Evolutionary conservation across 2,888 invertebrate species (phyloP), one percentile per base, ranked within the genome.

Genomic region (Limenitis arthemis): DNA sequence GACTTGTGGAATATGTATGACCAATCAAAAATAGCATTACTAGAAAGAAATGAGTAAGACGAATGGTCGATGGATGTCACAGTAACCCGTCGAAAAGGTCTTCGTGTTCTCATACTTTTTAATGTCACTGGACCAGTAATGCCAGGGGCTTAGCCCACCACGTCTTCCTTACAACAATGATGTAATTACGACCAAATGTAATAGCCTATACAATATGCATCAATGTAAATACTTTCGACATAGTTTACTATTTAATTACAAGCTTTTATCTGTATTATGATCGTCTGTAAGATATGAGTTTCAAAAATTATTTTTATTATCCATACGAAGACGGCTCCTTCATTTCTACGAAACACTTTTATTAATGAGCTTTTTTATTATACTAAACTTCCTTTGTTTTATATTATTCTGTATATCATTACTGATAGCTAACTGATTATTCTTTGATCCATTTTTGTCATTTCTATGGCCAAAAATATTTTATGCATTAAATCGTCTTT

Each of bases 41-140:
- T 29, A 47, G 42, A 58, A 12, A 44, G 51, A 58, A 46, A 47
- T 55, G 50, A 49, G 49, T 55, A 58, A 61, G 62, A 63, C 58
- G 67, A 73, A 77, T 73, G 61, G 57, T 51, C 62, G 61, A 65
- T 67, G 62, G 72, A 69, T 77, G 76, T 76, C 79, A 68, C 67
- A 75, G 68, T 66, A 67, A 71, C 63, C 34, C 40, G 38, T 52
- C 44, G 64, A 66, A 84, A 85, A 85, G 85, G 85, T 85, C 80
- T 78, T 61, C 49, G 49, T 55, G 73, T 79, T 85, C 85, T 77
- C 85, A 84, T 77, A 81, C 69, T 77, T 77, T 79, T 77, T 82
- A 85, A 84, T 83, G 79, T 79, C 84, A 81, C 73, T 77, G 67
- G 72, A 63, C 71, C 71, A 78, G 73, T 71, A 70, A 66, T 65